These are phyloP conservation scores for Zootermopsis nevadensis DNA, from an alignment of 2,888 invertebrate species.

Conservation along the genomic window DNA sequence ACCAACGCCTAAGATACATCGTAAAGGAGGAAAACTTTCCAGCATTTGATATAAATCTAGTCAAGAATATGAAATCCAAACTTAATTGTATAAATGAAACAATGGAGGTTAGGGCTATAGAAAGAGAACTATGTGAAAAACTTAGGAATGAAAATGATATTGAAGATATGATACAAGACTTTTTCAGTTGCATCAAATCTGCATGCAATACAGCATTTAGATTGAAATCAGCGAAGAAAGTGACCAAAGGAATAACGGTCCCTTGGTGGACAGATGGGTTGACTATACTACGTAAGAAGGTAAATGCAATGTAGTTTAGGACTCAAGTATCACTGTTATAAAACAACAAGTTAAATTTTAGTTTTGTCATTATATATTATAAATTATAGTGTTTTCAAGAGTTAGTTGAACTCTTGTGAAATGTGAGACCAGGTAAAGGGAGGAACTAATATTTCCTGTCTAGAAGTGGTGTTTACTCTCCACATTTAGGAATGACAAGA, in stretches of 20 bases:
- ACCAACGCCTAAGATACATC: background rate
- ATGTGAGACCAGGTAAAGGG: too few species aligned
- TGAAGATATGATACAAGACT: background rate
- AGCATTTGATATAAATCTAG: background rate
- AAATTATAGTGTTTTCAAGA: too few species aligned
- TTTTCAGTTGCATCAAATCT: background rate
- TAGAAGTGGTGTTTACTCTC: too few species aligned
- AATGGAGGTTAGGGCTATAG: background rate
- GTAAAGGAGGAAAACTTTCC: background rate
- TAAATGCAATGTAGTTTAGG: background rate
- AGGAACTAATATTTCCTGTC: too few species aligned
- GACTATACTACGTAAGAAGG: background rate
- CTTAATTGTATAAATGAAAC: background rate
- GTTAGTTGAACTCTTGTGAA: too few species aligned
- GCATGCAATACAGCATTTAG: background rate
- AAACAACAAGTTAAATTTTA: too few species aligned
- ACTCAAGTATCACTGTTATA: too few species aligned
- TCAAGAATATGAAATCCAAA: background rate
- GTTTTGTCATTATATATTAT: too few species aligned
- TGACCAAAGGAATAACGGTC: background rate
- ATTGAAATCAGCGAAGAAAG: background rate
- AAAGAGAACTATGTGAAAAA: background rate
- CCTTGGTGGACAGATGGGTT: background rate
- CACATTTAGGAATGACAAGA: too few species aligned
- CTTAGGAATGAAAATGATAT: background rate